These are phyloP conservation scores for Psittacula derbiana DNA, from an alignment of 2,797 vertebrate genomes.

Conservation along the genomic window DNA sequence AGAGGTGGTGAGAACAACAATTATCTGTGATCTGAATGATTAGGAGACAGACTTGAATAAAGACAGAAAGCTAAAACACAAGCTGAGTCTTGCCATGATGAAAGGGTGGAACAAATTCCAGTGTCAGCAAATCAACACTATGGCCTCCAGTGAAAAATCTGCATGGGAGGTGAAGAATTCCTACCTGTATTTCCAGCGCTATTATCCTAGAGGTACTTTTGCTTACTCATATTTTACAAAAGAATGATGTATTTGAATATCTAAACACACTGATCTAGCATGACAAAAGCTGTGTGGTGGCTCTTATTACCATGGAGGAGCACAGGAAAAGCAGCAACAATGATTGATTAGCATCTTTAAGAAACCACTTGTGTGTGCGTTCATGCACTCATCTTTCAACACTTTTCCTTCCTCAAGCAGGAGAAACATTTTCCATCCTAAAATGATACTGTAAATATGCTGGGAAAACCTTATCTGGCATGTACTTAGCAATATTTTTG, in stretches of 20 bases:
- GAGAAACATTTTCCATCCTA: not conserved
- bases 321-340: not conserved
- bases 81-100: not conserved
- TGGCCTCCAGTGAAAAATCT: not conserved
- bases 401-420: not conserved
- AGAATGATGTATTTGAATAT: not conserved
- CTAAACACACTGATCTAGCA: not conserved
- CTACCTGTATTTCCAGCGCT: not conserved
- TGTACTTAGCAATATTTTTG: not conserved
- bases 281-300: not conserved
- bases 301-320: not conserved
- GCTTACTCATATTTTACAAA: not conserved
- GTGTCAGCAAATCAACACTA: not conserved
- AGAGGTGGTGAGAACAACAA: not conserved
- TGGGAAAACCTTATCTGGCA: not conserved
- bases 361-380: not conserved
- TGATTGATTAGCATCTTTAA: slow-evolving; percentile 11
- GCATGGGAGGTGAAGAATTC: not conserved
- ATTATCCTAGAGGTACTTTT: not conserved
- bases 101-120: not conserved
- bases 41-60: not conserved
- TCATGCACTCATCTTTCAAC: not conserved
- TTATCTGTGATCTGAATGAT: not conserved
- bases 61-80: not conserved
- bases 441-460: not conserved